Percentiles rank a stretch among this genome's conserved stretches.
phyloP scores from a whole-genome alignment of 2,113 vertebrate species.

The Condylura cristata region DNA sequence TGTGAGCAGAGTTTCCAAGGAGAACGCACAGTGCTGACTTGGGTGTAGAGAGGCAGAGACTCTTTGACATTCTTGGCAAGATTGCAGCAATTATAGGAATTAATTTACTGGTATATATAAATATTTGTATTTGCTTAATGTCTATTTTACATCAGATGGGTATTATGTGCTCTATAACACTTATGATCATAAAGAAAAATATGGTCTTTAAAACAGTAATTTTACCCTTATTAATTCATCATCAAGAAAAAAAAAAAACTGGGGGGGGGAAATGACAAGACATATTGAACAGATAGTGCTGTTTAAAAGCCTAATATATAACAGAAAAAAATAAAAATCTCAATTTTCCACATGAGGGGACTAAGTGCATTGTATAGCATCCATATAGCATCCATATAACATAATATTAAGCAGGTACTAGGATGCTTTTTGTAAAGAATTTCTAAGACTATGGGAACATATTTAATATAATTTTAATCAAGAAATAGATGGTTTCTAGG shows the following conservation, averaged over 20 bases:
- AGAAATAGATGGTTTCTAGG: slow-evolving; percentile 1
- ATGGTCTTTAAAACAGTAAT: not conserved
- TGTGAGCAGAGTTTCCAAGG: not conserved
- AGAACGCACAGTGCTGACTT: not conserved
- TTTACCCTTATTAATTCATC: slow-evolving; percentile 7
- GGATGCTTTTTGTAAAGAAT: slow-evolving; percentile 24
- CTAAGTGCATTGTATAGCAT: not conserved
- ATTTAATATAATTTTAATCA: slow-evolving; percentile 7
- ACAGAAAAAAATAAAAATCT: not conserved
- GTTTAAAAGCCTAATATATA: slow-evolving; percentile 13
- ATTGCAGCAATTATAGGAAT: not conserved
- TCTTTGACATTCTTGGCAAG: not conserved
- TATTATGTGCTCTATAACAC: not conserved
- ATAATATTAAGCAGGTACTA: not conserved
- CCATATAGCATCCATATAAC: not conserved
- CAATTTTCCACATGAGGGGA: not conserved
- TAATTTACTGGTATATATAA: not conserved
- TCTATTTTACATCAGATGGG: not conserved
- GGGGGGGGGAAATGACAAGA: not conserved
- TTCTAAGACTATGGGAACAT: slow-evolving; percentile 5
- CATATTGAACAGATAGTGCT: not conserved
- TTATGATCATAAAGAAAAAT: not conserved
- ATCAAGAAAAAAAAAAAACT: not conserved
- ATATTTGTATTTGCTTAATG: not conserved
- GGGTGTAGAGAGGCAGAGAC: not conserved